Base-by-base conservation (phyloP, 23 tunicate genomes). In the Botrylloides violaceus region DNA sequence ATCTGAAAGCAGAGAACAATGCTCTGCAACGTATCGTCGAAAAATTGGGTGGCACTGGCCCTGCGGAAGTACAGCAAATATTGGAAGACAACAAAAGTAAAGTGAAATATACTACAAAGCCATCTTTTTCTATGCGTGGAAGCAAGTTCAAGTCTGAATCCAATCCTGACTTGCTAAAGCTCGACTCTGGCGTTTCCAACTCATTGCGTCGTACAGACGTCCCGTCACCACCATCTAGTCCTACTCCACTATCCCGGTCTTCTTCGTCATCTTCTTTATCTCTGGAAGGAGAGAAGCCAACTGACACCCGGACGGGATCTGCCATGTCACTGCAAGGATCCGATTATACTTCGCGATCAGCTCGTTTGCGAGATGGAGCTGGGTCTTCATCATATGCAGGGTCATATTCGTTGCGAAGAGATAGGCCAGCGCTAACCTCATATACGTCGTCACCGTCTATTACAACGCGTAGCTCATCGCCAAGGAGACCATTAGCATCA, bases 1-100 rank as follows among this genome's bases (percentile, higher is more conserved):
- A 80, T 38, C 43, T 87, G 71, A 76, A 80, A 34, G 82, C 84
- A 29, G 86, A 87, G 47, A 87, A 87, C 77, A 53, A 27, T 32
- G 79, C 95, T 2, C 82, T 80, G 12, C 77, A 71, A 5, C 64
- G 95, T 3, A 36, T 87, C 32, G 79, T 80, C 2, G 78, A 76
- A 49, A 80, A 76, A 49, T 63, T 85, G 24, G 75, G 94, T 26
- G 78, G 47, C 26, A 43, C 34, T 29, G 70, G 26, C 7, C 9
- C 32, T 29, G 66, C 60, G 72, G 70, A 63, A 25, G 70, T 63
- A 4, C 4, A 27, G n/a, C 53, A 15, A 43, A 9, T 43, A 15
- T 15, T 43, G 53, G 53, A 15, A 7, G 12, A 43, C 53, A 15
- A 15, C 53, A 43, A 15, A 43, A 43, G 53, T 15, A 43, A 43